These are phyloP conservation scores for Rhynchopsitta pachyrhyncha DNA, from an alignment of 2,113 vertebrate species.

Conservation along the genomic window DNA sequence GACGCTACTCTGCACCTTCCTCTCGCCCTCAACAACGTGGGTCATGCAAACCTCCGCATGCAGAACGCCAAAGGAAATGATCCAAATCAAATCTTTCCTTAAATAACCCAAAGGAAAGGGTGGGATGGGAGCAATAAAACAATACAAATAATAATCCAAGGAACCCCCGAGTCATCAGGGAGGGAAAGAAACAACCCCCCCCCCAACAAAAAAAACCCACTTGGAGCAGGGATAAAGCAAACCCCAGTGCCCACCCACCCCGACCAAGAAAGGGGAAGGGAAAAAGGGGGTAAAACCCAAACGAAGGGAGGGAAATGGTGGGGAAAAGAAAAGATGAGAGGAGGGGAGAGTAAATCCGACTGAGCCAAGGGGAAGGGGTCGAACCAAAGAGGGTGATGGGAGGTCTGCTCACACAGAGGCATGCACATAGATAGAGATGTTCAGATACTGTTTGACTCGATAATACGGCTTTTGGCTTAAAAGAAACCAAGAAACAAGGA, in stretches of 20 bases:
- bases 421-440: slow-evolving; percentile 34
- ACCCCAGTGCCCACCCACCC: not conserved
- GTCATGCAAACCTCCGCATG: slow-evolving; percentile 99
- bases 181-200: not conserved
- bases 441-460: not conserved
- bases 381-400: not conserved
- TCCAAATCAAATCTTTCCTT: not conserved
- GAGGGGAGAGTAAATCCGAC: slow-evolving; percentile 2
- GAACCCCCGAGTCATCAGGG: slow-evolving; percentile 30
- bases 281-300: not conserved
- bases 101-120: slow-evolving; percentile 44
- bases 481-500: slow-evolving; percentile 47
- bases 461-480: not conserved
- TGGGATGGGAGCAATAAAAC: not conserved
- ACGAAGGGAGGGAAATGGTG: not conserved
- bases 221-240: slow-evolving; percentile 15
- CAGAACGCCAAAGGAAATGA: slow-evolving; percentile 81
- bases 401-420: slow-evolving; percentile 45
- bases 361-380: not conserved
- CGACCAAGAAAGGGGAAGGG: not conserved
- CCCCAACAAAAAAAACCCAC: not conserved
- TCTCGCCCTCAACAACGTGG: slow-evolving; percentile 95
- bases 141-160: not conserved
- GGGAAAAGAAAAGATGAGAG: not conserved
- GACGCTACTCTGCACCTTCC: slow-evolving; percentile 81